A percentile compares a stretch with the other conserved stretches of the same genome.
These are phyloP conservation scores for Carollia perspicillata DNA, from an alignment of 2,113 vertebrate genomes.

Conservation along the genomic window DNA sequence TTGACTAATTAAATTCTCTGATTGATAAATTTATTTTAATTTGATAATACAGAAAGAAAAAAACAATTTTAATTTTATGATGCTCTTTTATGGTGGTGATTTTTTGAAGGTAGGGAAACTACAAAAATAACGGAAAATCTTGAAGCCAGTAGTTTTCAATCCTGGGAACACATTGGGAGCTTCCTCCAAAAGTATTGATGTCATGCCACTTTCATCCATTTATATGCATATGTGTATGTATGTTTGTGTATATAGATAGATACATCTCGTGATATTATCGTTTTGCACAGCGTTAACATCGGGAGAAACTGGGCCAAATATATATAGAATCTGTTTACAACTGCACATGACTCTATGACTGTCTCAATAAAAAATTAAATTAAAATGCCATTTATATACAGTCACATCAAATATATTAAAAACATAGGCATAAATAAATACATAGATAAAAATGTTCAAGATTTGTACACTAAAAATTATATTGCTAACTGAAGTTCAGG, in stretches of 20 bases:
- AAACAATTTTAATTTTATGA: background rate
- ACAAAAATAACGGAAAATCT: slow-evolving; percentile 14
- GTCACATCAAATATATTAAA: background rate
- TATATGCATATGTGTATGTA: background rate
- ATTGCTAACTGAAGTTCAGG: background rate
- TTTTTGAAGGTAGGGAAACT: background rate
- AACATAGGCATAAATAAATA: background rate
- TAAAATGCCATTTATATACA: slow-evolving; percentile 8
- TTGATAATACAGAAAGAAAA: background rate
- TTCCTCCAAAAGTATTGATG: background rate
- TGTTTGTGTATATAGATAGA: background rate
- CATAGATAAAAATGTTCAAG: background rate
- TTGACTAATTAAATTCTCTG: background rate
- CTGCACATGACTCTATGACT: background rate
- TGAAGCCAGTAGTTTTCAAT: background rate
- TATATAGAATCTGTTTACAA: background rate
- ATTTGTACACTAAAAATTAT: background rate
- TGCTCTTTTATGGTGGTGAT: background rate
- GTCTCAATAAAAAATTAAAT: background rate
- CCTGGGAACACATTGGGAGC: background rate
- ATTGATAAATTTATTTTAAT: background rate
- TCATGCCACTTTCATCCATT: background rate
- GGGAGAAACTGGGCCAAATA: background rate
- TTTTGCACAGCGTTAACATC: background rate
- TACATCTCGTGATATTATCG: background rate